These are phyloP conservation scores for Leptogaster cylindrica DNA, from an alignment of 2,888 invertebrate species.

Conservation along the genomic window DNA sequence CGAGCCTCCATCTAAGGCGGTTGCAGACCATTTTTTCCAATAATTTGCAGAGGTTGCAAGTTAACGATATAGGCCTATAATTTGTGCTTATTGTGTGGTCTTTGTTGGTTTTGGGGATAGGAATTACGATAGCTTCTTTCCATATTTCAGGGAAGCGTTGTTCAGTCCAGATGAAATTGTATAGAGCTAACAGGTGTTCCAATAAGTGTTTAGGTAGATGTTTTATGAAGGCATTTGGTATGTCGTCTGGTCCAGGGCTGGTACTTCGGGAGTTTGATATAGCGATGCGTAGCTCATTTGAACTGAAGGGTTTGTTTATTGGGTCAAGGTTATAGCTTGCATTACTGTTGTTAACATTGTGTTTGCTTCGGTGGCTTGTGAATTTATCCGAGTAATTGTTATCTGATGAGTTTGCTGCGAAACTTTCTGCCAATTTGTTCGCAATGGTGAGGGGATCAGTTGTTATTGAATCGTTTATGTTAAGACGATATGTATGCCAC, in stretches of 20 bases:
- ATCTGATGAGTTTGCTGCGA: too few species aligned
- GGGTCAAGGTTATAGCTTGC: not conserved
- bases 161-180: not conserved
- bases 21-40: constrained; percentile 44
- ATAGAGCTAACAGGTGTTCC: too few species aligned
- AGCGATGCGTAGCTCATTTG: not conserved
- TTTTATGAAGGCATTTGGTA: not conserved
- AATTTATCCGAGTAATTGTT: too few species aligned
- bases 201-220: not conserved
- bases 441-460: too few species aligned
- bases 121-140: not conserved
- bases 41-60: constrained; percentile 49
- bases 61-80: constrained; percentile 47
- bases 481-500: too few species aligned
- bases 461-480: too few species aligned
- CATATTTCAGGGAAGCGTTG: not conserved
- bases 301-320: not conserved
- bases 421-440: too few species aligned
- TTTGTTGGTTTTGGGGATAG: not conserved
- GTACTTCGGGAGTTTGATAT: not conserved
- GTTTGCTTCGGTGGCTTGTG: not conserved
- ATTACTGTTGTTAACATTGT: not conserved
- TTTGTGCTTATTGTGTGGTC: not conserved
- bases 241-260: constrained; percentile 8
- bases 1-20: constrained; percentile 46